Evolutionary conservation across 92 coral and sea anemone species (phyloP).

Genomic region (Chrysogorgia sp.): DNA sequence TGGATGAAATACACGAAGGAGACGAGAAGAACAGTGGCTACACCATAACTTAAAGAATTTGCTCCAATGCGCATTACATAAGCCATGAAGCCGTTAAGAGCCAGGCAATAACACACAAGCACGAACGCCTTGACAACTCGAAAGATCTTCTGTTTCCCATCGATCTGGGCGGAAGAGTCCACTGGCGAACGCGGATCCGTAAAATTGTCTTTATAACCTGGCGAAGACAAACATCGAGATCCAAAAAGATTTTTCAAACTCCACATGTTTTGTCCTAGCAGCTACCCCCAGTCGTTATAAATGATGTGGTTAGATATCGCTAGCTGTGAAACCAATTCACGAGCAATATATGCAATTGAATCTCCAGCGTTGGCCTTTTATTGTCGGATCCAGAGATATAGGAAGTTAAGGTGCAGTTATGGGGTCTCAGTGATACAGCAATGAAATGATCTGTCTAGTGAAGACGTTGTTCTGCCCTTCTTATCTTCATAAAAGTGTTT

Average conservation of each 20-base stretch:
- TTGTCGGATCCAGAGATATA: too few relatives aligned
- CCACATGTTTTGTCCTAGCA: slow-evolving; percentile 7
- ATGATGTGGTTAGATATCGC: background rate
- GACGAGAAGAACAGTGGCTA: background rate
- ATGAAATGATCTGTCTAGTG: too few relatives aligned
- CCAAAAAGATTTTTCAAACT: background rate
- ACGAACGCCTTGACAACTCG: slow-evolving; percentile 33
- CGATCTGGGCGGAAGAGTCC: background rate
- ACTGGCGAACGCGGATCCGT: slow-evolving; percentile 6
- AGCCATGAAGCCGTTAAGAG: slow-evolving; percentile 40
- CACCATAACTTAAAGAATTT: slow-evolving; percentile 10
- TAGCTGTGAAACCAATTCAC: too few relatives aligned
- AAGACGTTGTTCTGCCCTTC: too few relatives aligned
- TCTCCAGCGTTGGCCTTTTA: too few relatives aligned
- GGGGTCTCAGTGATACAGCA: too few relatives aligned
- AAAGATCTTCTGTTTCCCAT: slow-evolving; percentile 10
- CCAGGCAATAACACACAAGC: slow-evolving; percentile 29
- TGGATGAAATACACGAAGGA: slow-evolving; percentile 19
- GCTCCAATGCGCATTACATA: slow-evolving; percentile 20
- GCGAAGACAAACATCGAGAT: slow-evolving; percentile 5
- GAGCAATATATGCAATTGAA: too few relatives aligned
- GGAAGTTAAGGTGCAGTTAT: too few relatives aligned
- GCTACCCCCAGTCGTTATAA: background rate
- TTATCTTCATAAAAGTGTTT: background rate
- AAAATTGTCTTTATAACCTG: slow-evolving; percentile 14